A percentile compares a stretch with the other conserved stretches of the same genome.
These are phyloP conservation scores for Palythoa grandiflora DNA, from an alignment of 92 coral and sea anemone genomes.

Conservation along the genomic window DNA sequence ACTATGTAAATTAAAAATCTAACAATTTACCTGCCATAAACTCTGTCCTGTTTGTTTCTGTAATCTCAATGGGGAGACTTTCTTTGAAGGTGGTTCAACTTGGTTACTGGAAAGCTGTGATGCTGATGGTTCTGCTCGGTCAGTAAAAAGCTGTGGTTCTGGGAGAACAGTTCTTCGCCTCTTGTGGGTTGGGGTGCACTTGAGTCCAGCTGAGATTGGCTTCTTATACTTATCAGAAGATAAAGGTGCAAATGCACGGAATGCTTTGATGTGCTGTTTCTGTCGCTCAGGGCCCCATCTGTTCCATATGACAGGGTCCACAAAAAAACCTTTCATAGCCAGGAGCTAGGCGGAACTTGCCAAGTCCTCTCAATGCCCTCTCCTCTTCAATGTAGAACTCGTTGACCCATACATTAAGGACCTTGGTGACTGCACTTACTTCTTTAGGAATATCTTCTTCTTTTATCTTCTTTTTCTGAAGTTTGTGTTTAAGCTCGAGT, in stretches of 20 bases:
- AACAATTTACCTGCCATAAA: neutral
- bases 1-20: neutral
- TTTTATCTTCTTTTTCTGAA: constrained; percentile 55
- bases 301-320: constrained; percentile 69
- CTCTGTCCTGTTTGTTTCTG: neutral
- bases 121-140: constrained; percentile 17
- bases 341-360: constrained; percentile 55
- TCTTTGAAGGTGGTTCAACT: constrained; percentile 11
- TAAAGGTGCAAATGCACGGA: constrained; percentile 45
- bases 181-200: constrained; percentile 50
- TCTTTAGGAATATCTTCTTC: constrained; percentile 66
- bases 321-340: constrained; percentile 58
- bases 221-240: constrained; percentile 59
- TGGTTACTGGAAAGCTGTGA: neutral
- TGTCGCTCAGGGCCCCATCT: constrained; percentile 68
- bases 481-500: constrained; percentile 65
- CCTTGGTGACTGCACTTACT: constrained; percentile 23
- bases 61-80: neutral
- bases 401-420: neutral
- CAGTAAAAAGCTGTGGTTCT: constrained; percentile 59
- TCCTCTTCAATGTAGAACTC: neutral
- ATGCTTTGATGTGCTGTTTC: constrained; percentile 10
- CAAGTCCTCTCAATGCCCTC: neutral
- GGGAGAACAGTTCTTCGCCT: constrained; percentile 61
- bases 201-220: constrained; percentile 60